phyloP scores from a whole-genome alignment of 53 echinoderm and acorn worm genomes.

The Actinopyga echinites region DNA sequence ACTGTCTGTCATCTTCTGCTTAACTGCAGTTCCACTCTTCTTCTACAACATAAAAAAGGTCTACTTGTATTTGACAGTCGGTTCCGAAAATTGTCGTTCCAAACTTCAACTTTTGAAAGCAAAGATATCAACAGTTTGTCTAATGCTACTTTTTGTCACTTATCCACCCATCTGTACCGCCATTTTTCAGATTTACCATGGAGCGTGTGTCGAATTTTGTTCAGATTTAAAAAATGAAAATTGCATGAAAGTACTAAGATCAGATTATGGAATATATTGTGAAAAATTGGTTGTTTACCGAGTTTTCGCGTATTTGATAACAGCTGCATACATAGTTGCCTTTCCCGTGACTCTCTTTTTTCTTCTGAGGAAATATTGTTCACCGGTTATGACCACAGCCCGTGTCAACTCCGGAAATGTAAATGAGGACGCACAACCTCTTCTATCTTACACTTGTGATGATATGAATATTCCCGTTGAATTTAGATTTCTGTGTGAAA shows the following conservation, averaged over 20 bases:
- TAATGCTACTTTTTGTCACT: slow-evolving; percentile 49
- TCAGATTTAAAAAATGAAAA: slow-evolving; percentile 18
- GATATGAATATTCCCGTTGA: no score
- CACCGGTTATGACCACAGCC: no score
- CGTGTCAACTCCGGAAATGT: no score
- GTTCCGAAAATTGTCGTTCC: no score
- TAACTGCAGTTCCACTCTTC: background rate
- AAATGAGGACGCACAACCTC: no score
- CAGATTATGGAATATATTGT: slow-evolving; percentile 56
- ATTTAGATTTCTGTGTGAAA: no score
- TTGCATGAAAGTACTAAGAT: slow-evolving; percentile 2
- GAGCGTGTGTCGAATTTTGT: slow-evolving; percentile 45
- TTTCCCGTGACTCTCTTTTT: slow-evolving; percentile 44
- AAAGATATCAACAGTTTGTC: background rate
- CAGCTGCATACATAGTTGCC: slow-evolving; percentile 46
- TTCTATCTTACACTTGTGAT: no score
- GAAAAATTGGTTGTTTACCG: background rate
- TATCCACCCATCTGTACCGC: slow-evolving; percentile 46
- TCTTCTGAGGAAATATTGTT: slow-evolving; percentile 20
- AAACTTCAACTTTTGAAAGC: background rate
- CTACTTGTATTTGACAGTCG: background rate
- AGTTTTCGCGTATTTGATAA: slow-evolving; percentile 40
- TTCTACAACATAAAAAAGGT: background rate
- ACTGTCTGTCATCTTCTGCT: background rate
- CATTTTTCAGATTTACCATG: slow-evolving; percentile 36